Evolutionary conservation across 2,888 invertebrate genomes (phyloP), one percentile per base, ranked within the genome.

Genomic region (Drosophila colorata): DNA sequence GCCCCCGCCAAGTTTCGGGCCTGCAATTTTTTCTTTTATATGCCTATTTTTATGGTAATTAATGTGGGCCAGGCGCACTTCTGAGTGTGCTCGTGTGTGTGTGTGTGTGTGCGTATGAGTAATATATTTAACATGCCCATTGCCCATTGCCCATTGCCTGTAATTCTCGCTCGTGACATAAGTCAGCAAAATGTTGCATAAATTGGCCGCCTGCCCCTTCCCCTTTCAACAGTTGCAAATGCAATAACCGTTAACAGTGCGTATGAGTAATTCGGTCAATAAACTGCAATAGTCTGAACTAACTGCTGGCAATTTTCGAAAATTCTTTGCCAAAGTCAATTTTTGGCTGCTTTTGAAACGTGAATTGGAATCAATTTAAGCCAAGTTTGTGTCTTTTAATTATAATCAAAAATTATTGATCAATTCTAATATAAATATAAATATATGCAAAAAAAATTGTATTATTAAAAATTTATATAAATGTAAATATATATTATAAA

Each of bases 1-100:
- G 82, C 61, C 16, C 20, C 35, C 38, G 56, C 44, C 38, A 38
- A 47, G 44, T 38, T 67, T 73, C 33, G 43, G 41, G 51, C 52
- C 46, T 63, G 57, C 46, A 61, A 64, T 51, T 72, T 56, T 56
- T 53, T 55, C 46, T 72, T 60, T 14, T 55, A 51, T 55, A 51
- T 84, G 76, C 53, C 69, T 70, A 78, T 81, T 81, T 81, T 76
- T 87, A 76, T 85, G 85, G 82, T 70, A 74, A 88, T 88, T 84
- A 88, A 84, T 88, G 87, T 82, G 88, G 82, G 73, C 67, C 83
- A 81, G 53, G 65, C 49, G 33, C 20, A 49, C 44, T 43, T 11
- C 5, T 46, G 47, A 23, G 56, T 47, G 60, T 52, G 38, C 56
- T 51, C 53, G 38, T 40, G 53, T 68, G 55, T 33, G 23, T 41